Conservation (phyloP, 2,113 vertebrate genomes). For the Parus major region DNA sequence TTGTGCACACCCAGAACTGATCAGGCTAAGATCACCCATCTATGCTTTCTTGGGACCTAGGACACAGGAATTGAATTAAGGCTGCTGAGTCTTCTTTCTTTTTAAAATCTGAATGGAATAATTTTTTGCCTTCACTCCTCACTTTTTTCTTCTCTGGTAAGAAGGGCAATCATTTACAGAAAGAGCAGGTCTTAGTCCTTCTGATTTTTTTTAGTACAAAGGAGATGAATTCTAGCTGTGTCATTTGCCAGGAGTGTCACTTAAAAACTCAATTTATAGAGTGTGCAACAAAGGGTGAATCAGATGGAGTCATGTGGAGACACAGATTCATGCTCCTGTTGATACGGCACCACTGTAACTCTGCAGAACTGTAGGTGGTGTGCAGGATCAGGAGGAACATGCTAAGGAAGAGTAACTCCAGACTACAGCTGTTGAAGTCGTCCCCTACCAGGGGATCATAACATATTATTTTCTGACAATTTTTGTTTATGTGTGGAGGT, state of each 20-base stretch:
- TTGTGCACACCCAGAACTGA: not conserved
- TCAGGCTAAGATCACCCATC: not conserved
- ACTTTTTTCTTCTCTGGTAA: not conserved
- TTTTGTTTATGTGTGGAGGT: not conserved
- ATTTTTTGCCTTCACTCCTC: not conserved
- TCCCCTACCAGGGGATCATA: accelerated
- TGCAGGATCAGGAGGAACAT: not conserved
- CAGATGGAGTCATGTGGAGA: not conserved
- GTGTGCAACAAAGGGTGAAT: not conserved
- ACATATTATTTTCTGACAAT: not conserved
- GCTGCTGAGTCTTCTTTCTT: not conserved
- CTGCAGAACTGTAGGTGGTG: not conserved
- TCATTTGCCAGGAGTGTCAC: not conserved
- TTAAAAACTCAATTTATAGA: not conserved
- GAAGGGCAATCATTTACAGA: not conserved
- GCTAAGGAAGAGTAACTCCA: not conserved
- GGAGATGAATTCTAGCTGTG: not conserved
- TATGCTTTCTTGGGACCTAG: not conserved
- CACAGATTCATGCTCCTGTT: not conserved
- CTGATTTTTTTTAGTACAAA: not conserved
- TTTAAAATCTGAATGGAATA: not conserved
- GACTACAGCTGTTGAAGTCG: not conserved
- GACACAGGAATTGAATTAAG: not conserved
- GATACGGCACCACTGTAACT: not conserved
- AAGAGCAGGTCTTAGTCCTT: not conserved